These are phyloP conservation scores for Porites lutea DNA, from an alignment of 64 coral and sea anemone species.

Conservation along the genomic window DNA sequence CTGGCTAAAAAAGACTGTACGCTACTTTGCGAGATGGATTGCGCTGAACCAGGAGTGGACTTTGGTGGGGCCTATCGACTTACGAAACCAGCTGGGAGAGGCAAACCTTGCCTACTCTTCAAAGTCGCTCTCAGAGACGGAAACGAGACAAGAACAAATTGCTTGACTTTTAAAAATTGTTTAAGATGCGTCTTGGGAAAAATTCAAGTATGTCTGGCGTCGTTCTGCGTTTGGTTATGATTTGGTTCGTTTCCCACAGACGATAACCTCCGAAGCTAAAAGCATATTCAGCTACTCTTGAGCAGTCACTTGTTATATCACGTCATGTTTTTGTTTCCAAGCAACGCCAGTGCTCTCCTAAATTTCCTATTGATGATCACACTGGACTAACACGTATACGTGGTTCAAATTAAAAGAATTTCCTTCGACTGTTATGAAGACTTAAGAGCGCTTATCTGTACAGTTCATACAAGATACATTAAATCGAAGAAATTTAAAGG, in stretches of 20 bases:
- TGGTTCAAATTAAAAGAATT: too few species aligned
- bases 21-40: slow-evolving; percentile 86
- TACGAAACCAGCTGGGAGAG: slow-evolving; percentile 50
- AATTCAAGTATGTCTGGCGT: too few species aligned
- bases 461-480: not conserved
- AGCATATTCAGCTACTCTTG: too few species aligned
- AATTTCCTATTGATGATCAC: too few species aligned
- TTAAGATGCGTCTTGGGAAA: not conserved
- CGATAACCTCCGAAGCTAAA: too few species aligned
- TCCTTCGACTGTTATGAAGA: too few species aligned
- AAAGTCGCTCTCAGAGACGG: slow-evolving; percentile 16
- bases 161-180: not conserved
- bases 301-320: too few species aligned
- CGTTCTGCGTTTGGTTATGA: too few species aligned
- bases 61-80: slow-evolving; percentile 63
- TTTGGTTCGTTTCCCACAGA: too few species aligned
- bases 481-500: not conserved
- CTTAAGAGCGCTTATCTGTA: not conserved
- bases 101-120: slow-evolving; percentile 58
- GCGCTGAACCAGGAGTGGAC: slow-evolving; percentile 95
- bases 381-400: too few species aligned
- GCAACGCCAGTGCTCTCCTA: too few species aligned
- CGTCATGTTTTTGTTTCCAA: too few species aligned
- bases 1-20: slow-evolving; percentile 82
- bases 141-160: slow-evolving; percentile 8